phyloP scores from a whole-genome alignment of 2,797 vertebrate genomes.

The Mastacembelus armatus region DNA sequence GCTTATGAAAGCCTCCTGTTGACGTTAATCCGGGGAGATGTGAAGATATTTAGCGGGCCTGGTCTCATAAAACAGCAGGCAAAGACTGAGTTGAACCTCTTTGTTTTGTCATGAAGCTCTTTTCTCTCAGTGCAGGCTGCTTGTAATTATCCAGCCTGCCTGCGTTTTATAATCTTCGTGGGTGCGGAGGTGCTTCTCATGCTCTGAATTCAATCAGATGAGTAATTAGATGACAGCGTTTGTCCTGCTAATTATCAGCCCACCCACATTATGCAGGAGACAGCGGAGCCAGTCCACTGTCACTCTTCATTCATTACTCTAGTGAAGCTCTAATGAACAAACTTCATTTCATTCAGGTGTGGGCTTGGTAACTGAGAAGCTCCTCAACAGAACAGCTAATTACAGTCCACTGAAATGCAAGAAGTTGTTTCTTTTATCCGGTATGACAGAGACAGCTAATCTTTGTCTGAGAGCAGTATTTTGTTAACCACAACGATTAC shows the following conservation, averaged over 20 bases:
- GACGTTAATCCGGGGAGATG: too few species aligned
- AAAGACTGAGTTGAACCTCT: too few species aligned
- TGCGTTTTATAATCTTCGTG: slow-evolving; percentile 27
- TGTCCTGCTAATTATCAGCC: slow-evolving; percentile 36
- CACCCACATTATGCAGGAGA: slow-evolving; percentile 23
- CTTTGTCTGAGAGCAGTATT: too few species aligned
- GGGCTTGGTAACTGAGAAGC: slow-evolving; percentile 7
- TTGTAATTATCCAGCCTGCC: slow-evolving; percentile 52
- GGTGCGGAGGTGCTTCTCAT: slow-evolving; percentile 18
- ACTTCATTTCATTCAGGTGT: neutral
- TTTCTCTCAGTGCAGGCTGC: slow-evolving; percentile 5
- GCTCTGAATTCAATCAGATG: slow-evolving; percentile 4
- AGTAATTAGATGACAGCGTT: slow-evolving; percentile 37
- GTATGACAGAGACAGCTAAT: too few species aligned
- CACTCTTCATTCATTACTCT: neutral
- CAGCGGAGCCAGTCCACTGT: neutral
- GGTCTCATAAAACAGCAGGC: too few species aligned
- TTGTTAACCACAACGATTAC: too few species aligned
- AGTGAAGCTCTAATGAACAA: too few species aligned
- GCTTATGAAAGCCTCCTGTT: too few species aligned
- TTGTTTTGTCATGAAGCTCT: slow-evolving; percentile 23
- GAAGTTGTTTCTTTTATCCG: too few species aligned
- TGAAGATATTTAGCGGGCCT: too few species aligned
- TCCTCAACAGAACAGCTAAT: too few species aligned
- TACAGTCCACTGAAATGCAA: too few species aligned